Conservation (phyloP, 1,140 invertebrate species). For the Cydia splendana region DNA sequence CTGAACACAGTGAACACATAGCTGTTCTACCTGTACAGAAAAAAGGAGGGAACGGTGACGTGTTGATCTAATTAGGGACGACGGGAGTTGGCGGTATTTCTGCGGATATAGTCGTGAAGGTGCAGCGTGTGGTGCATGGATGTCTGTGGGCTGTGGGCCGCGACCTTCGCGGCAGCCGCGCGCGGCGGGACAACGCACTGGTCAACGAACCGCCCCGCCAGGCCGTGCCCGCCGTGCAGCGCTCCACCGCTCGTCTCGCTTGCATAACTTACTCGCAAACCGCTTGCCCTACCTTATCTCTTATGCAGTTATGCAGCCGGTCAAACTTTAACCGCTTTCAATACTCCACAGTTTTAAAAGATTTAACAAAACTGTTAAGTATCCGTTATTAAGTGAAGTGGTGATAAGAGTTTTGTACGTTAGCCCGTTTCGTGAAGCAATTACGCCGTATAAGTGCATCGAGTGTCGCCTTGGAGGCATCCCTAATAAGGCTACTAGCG, state of each 20-base stretch:
- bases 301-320: constrained; percentile 58
- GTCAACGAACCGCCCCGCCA: constrained; percentile 72
- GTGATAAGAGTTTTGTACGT: constrained; percentile 56
- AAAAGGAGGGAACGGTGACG: constrained; percentile 44
- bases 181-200: constrained; percentile 69
- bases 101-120: constrained; percentile 1
- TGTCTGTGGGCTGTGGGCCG: constrained; percentile 53
- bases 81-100: not conserved
- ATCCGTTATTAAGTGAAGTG: constrained; percentile 52
- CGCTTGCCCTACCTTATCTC: constrained; percentile 55
- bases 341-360: constrained; percentile 32
- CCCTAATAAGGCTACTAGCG: constrained; percentile 71
- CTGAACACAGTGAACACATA: constrained; percentile 76
- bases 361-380: constrained; percentile 27
- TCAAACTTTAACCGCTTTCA: constrained; percentile 43
- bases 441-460: constrained; percentile 78
- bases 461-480: constrained; percentile 73
- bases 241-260: constrained; percentile 49
- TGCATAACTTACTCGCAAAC: constrained; percentile 71
- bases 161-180: constrained; percentile 69
- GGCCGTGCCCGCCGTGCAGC: constrained; percentile 26
- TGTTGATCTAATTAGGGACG: constrained; percentile 51
- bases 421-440: constrained; percentile 68
- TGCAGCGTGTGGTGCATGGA: constrained; percentile 41
- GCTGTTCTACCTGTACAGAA: constrained; percentile 70